Evolutionary conservation across 1,140 invertebrate species (phyloP), one percentile per base, ranked within the genome.

Genomic region (Eubasilissa regina): DNA sequence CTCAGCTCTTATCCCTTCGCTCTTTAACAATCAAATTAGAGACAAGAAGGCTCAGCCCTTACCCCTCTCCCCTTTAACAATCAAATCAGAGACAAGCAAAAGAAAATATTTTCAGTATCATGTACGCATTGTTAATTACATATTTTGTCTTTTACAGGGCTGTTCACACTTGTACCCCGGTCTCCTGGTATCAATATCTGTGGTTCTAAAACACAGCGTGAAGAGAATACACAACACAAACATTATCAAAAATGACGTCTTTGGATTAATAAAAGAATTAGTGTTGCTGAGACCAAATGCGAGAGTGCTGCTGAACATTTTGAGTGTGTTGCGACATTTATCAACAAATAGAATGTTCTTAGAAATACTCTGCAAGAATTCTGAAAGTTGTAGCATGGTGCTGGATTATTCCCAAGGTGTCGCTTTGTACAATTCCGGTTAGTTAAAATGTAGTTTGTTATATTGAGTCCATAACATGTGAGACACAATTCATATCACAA

Each of bases 151-250:
- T 64, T 76, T 77, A 12, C 45, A 80, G 79, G 75, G 78, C 15
- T 83, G 81, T 75, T 76, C 79, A 15, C 75, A 80, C 51, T n/a
- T 80, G 13, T 82, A 77, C 35, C 58, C 68, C 15, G 81, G 81
- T 35, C 17, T 82, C 10, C 60, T 80, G 43, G 76, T 73, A 11
- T 76, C 80, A 19, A 25, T 81, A 53, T 79, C 77, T 72, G 15
- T 44, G 47, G 43, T 81, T 66, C 9, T 81, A 35, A 55, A 56
- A 13, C 73, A 62, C 12, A 74, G 75, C 13, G 7, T 78, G 12
- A 77, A 68, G 35, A 77, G 77, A 51, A 47, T 47, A 51, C 17
- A 19, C 21, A 21, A 78, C 35, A 19, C n/a, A 7, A 35, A 62
- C 11, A 47, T n/a, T 4, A 0, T 21, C 19, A 8, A 43, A 48